Base-by-base conservation (phyloP, 2,888 invertebrate genomes). In the Autographa gamma region DNA sequence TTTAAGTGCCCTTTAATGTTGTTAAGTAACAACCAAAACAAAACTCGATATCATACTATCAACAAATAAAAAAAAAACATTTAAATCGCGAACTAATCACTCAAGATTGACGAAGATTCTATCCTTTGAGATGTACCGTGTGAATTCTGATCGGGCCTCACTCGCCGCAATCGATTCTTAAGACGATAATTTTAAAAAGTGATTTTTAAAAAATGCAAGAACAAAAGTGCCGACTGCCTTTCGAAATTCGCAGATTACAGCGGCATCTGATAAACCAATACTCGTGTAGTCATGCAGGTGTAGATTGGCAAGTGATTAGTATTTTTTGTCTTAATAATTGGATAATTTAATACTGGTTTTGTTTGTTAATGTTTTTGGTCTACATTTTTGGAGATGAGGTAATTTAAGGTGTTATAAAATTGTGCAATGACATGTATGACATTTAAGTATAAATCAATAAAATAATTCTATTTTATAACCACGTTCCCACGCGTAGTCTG, bases 221-320 rank as follows among this genome's bases (percentile, higher is more conserved):
- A 95, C 95, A 95, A 95, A 95, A 93, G 87, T 72, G 87, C 93
- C 93, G 93, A 89, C 90, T 84, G 89, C 88, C 89, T 91, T 90
- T 87, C 73, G 89, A 94, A 93, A 93, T 93, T 95, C 90, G 91
- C 94, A 94, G 95, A 94, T 95, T 94, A 93, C 90, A 83, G 85
- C 80, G 91, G 93, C 93, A 94, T 95, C 90, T 93, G 94, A 94
- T 95, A 94, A 95, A 92, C 93, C 93, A 92, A 94, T 94, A 93
- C 89, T 91, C 90, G 87, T 92, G 82, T 89, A 92, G 90, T 92
- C 81, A 69, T 74, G 79, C 66, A 70, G 73, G 64, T 70, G 81
- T 65, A 85, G 73, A 92, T 86, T 92, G 93, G 92, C 70, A 81
- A 38, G 71, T 82, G 79, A 74, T 82, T 82, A 83, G 80, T 78